Conservation (phyloP, 2,888 invertebrate species). For the Ectemnius continuus region DNA sequence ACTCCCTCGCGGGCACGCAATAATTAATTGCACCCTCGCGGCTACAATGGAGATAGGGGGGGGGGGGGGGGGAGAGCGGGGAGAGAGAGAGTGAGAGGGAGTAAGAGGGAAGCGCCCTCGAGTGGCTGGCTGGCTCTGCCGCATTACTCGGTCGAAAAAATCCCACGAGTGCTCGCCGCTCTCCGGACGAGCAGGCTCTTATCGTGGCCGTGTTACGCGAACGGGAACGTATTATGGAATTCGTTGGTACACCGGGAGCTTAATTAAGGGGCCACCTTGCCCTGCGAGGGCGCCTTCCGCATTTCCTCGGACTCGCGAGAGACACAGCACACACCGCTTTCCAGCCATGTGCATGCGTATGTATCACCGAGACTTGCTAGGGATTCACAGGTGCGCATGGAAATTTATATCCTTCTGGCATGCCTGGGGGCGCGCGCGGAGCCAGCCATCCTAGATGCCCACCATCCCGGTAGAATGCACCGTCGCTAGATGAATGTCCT, state of each 20-base stretch:
- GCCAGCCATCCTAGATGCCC: background rate
- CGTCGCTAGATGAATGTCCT: conserved; percentile 4
- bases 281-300: conserved; percentile 43
- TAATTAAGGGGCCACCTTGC: conserved; percentile 57
- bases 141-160: conserved; percentile 67
- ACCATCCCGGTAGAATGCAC: background rate
- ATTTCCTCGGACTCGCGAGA: conserved; percentile 34
- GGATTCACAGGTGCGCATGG: conserved; percentile 26
- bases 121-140: conserved; percentile 27
- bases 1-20: conserved; percentile 68
- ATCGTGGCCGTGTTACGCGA: conserved; percentile 58
- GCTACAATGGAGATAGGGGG: conserved; percentile 66
- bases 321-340: background rate
- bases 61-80: conserved; percentile 15
- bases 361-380: conserved; percentile 14
- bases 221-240: conserved; percentile 60
- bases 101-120: conserved; percentile 22
- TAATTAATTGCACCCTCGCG: conserved; percentile 74
- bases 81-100: conserved; percentile 15
- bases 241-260: conserved; percentile 49
- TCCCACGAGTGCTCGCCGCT: conserved; percentile 58
- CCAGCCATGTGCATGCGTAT: too few relatives aligned
- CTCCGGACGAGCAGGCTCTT: conserved; percentile 45
- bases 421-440: too few relatives aligned
- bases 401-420: conserved; percentile 23